Conservation (phyloP, 2,113 vertebrate genomes). For the Pituophis catenifer region DNA sequence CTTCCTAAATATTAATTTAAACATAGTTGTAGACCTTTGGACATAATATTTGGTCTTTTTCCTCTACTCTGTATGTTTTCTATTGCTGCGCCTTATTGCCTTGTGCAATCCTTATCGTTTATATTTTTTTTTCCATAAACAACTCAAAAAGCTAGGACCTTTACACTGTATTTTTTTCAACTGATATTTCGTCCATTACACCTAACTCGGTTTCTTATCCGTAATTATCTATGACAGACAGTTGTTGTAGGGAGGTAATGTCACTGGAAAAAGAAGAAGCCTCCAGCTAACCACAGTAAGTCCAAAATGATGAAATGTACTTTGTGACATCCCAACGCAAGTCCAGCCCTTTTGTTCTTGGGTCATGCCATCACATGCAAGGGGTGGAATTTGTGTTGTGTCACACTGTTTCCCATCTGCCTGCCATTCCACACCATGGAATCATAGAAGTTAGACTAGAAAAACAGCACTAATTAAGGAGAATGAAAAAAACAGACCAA, state of each 20-base stretch:
- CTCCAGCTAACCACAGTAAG: neutral
- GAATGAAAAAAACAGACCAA: neutral
- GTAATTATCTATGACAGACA: neutral
- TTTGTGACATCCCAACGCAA: neutral
- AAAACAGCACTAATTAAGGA: neutral
- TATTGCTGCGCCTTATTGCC: neutral
- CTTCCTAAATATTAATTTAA: slow-evolving; percentile 50
- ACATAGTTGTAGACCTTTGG: rapidly evolving
- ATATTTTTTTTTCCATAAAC: neutral
- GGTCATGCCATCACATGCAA: neutral
- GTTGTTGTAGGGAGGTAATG: neutral
- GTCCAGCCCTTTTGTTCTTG: neutral
- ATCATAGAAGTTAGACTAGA: neutral
- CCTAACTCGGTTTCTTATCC: neutral
- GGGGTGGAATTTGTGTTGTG: neutral
- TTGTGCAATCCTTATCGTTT: neutral
- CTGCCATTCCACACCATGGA: neutral
- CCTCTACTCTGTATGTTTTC: neutral
- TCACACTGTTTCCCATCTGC: neutral
- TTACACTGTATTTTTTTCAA: neutral
- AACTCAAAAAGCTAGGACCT: neutral
- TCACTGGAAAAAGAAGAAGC: neutral
- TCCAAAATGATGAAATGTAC: neutral
- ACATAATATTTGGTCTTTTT: neutral
- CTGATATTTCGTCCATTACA: neutral